phyloP scores from a whole-genome alignment of 1,140 invertebrate genomes.

The Hylyphantes graminicola region DNA sequence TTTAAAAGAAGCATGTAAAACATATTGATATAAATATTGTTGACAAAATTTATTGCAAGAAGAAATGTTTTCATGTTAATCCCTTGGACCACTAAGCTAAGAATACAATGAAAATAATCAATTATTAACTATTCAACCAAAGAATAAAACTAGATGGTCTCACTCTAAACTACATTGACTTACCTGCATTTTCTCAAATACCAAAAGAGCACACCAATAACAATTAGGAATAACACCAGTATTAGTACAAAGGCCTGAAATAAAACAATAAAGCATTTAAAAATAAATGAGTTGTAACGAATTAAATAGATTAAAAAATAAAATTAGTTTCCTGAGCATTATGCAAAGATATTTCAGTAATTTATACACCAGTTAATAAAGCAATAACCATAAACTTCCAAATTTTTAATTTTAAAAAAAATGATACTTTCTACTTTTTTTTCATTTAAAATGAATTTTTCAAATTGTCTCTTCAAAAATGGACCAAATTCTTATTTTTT shows the following conservation, averaged over 20 bases:
- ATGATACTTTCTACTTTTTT: background rate
- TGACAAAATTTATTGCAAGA: background rate
- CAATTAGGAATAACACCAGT: slow-evolving; percentile 29
- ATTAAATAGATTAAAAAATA: background rate
- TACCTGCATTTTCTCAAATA: slow-evolving; percentile 51
- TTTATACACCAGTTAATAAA: background rate
- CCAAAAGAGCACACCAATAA: slow-evolving; percentile 32
- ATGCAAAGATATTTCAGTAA: background rate
- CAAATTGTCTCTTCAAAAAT: background rate
- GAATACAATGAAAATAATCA: background rate
- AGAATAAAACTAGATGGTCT: background rate
- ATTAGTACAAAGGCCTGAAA: slow-evolving; percentile 45
- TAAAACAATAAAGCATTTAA: slow-evolving; percentile 6
- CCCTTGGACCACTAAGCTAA: background rate
- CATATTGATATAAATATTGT: background rate
- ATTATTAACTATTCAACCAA: background rate
- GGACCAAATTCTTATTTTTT: too few species aligned
- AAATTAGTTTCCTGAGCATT: background rate
- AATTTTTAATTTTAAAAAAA: background rate
- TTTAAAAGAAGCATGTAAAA: background rate
- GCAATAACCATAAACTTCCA: background rate
- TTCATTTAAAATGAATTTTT: background rate
- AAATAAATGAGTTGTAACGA: background rate
- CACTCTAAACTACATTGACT: background rate
- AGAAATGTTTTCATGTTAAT: background rate